phyloP scores from a whole-genome alignment of 2,113 vertebrate genomes.

The Uropsilus gracilis region DNA sequence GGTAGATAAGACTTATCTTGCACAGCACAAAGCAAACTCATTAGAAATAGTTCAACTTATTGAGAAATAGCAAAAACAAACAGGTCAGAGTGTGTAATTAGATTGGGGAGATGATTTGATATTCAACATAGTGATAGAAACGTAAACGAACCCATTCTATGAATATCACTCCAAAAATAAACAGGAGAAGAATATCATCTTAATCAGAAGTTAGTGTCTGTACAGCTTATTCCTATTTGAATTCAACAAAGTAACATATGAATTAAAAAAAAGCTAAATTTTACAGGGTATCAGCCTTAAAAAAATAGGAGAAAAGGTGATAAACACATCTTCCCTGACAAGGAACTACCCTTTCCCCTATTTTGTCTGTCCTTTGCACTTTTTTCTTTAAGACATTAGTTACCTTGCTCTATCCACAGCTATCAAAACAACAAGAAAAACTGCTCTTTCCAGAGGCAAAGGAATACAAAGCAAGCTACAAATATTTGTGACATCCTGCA shows the following conservation, averaged over 20 bases:
- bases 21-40: not conserved
- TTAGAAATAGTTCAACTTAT: constrained; percentile 52
- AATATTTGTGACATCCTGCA: not conserved
- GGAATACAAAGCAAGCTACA: not conserved
- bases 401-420: not conserved
- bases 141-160: not conserved
- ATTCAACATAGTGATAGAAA: not conserved
- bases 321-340: not conserved
- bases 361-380: not conserved
- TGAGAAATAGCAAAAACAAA: constrained; percentile 2
- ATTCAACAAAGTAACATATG: not conserved
- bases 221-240: not conserved
- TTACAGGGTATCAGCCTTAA: not conserved
- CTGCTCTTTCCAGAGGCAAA: not conserved
- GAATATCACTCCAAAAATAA: not conserved
- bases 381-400: not conserved
- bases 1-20: not conserved
- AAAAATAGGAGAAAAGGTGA: not conserved
- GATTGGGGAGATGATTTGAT: not conserved
- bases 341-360: not conserved
- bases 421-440: not conserved
- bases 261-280: not conserved
- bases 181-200: not conserved
- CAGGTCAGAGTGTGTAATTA: not conserved
- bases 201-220: not conserved